Percentiles rank a stretch among this genome's conserved stretches.
Conservation (phyloP, 2,113 vertebrate species). For the Odocoileus virginianus region DNA sequence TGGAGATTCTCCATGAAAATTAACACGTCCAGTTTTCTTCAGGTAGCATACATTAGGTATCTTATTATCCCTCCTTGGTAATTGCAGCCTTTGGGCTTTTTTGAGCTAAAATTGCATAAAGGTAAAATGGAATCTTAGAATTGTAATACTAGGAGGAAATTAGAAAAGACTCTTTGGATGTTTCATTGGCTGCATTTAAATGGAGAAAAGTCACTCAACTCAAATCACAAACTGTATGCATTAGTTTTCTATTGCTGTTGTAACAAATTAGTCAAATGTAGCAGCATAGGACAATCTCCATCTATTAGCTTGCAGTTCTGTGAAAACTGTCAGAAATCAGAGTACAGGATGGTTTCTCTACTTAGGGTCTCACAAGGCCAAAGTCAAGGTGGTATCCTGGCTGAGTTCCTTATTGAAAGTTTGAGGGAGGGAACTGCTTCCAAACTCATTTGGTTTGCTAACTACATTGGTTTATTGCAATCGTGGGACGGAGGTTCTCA, state of each 20-base stretch:
- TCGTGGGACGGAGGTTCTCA: rapidly evolving
- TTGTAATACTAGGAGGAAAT: not conserved
- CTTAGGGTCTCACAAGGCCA: not conserved
- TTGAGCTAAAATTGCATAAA: constrained; percentile 43
- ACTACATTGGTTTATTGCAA: not conserved
- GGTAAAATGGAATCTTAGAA: constrained; percentile 20
- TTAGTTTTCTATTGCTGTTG: not conserved
- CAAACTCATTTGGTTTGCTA: rapidly evolving
- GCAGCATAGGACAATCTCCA: not conserved
- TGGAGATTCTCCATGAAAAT: constrained; percentile 37
- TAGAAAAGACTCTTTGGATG: not conserved
- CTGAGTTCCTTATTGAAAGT: not conserved
- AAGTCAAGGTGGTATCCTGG: not conserved
- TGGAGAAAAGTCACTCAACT: not conserved
- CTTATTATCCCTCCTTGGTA: constrained; percentile 56
- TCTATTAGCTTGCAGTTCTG: not conserved
- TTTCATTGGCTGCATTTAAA: not conserved
- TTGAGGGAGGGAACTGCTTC: not conserved
- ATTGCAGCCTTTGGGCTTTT: constrained; percentile 57
- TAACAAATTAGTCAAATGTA: not conserved
- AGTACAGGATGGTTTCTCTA: not conserved
- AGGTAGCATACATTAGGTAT: constrained; percentile 23
- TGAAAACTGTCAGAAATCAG: not conserved
- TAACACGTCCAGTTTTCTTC: constrained; percentile 62
- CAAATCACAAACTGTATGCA: not conserved